Evolutionary conservation across 2,797 vertebrate genomes (phyloP).

Genomic region (Avahi laniger): DNA sequence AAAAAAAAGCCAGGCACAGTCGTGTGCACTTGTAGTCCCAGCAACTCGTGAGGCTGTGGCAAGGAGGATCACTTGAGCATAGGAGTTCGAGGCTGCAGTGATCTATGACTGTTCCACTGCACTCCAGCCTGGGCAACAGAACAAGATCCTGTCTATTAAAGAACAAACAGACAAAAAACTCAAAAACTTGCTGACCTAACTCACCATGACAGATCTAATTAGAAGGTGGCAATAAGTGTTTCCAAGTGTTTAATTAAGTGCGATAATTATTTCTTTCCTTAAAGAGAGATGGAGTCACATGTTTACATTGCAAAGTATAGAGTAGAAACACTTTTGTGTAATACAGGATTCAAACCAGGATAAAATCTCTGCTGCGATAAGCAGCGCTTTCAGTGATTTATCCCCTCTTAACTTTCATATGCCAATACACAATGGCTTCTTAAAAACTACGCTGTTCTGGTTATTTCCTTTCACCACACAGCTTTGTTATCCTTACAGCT

Average conservation of each 20-base stretch:
- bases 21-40: background rate
- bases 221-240: conserved; percentile 67
- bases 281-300: conserved; percentile 69
- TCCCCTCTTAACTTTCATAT: conserved; percentile 15
- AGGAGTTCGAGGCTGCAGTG: background rate
- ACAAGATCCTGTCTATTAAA: background rate
- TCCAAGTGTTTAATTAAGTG: conserved; percentile 74
- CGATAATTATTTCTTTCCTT: conserved; percentile 71
- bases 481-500: background rate
- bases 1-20: background rate
- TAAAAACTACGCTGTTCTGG: background rate
- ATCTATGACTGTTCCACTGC: background rate
- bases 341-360: conserved; percentile 37
- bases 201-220: conserved; percentile 56
- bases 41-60: background rate
- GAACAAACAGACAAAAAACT: background rate
- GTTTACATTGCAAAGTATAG: conserved; percentile 64
- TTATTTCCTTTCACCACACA: background rate
- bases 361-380: conserved; percentile 60
- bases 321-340: conserved; percentile 52
- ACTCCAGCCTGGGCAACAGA: background rate
- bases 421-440: background rate
- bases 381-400: conserved; percentile 43
- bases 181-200: conserved; percentile 61
- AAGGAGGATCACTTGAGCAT: background rate